phyloP scores from a whole-genome alignment of 2,888 invertebrate genomes.

The Andrena minutula region DNA sequence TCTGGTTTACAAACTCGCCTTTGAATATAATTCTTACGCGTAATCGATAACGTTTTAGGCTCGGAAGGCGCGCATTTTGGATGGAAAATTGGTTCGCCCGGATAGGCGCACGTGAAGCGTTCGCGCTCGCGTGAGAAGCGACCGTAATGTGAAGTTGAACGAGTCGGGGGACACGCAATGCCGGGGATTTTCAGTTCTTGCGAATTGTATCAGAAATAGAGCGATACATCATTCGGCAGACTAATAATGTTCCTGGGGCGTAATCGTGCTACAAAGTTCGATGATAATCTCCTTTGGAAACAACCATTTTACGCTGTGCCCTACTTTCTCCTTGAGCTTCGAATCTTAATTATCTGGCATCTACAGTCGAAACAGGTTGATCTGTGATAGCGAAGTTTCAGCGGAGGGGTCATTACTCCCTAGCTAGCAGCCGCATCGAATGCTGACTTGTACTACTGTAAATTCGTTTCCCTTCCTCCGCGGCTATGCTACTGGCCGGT shows the following conservation, averaged over 20 bases:
- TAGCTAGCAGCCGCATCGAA: conserved; percentile 24
- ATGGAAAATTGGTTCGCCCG: conserved; percentile 61
- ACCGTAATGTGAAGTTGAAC: conserved; percentile 71
- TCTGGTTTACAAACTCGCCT: neutral
- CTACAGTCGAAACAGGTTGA: neutral
- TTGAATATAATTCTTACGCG: neutral
- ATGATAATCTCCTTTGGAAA: neutral
- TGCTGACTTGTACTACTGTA: conserved; percentile 60
- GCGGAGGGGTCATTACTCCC: conserved; percentile 41
- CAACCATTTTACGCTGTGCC: neutral
- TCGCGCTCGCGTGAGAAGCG: conserved; percentile 71
- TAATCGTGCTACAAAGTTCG: neutral
- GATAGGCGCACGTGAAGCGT: conserved; percentile 50
- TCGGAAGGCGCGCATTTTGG: conserved; percentile 39
- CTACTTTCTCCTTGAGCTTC: neutral
- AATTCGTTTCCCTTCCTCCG: conserved; percentile 52
- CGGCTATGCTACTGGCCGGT: conserved; percentile 45
- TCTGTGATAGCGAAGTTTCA: conserved; percentile 18
- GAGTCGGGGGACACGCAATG: conserved; percentile 69
- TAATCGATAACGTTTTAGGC: neutral
- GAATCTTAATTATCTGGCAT: neutral
- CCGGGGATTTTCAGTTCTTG: conserved; percentile 65
- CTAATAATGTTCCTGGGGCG: conserved; percentile 21
- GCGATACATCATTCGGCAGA: conserved; percentile 21
- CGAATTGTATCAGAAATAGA: conserved; percentile 42